Evolutionary conservation across 2,113 vertebrate species (phyloP).

Genomic region (Entelurus aequoreus): DNA sequence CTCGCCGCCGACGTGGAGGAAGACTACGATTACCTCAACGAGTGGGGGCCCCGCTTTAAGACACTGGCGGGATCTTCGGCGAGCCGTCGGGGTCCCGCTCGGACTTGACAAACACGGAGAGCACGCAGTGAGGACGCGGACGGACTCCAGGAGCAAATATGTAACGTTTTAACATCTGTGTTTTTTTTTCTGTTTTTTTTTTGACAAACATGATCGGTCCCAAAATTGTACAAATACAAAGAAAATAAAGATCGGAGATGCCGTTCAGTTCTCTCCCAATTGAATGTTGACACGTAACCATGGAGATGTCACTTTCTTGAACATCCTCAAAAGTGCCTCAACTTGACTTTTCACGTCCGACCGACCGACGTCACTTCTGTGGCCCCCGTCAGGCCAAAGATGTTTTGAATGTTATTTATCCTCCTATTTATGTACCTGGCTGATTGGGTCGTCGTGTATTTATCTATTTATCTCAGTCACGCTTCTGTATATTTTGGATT

Average conservation of each 20-base stretch:
- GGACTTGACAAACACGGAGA: conserved; percentile 58
- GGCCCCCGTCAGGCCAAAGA: conserved; percentile 71
- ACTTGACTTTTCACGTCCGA: conserved; percentile 54
- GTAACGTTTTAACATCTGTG: conserved; percentile 22
- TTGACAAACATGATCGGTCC: conserved; percentile 28
- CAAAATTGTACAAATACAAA: conserved; percentile 48
- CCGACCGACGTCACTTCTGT: conserved; percentile 21
- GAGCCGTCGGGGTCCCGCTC: conserved; percentile 76
- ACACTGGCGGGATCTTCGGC: conserved; percentile 91
- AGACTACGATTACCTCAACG: conserved; percentile 89
- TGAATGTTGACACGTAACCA: conserved; percentile 44
- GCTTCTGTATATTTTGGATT: conserved; percentile 45
- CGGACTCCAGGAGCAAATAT: conserved; percentile 35
- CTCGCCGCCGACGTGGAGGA: conserved; percentile 77
- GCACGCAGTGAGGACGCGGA: conserved; percentile 64
- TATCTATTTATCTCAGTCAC: conserved; percentile 75
- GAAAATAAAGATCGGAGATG: conserved; percentile 20
- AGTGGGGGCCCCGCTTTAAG: conserved; percentile 96
- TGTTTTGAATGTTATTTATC: conserved; percentile 76
- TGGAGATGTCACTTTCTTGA: conserved; percentile 59
- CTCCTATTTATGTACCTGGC: conserved; percentile 72
- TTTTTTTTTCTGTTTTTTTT: not conserved
- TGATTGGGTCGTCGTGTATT: conserved; percentile 66
- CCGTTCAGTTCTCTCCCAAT: conserved; percentile 43
- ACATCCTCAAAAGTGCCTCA: conserved; percentile 77